Percentiles rank a stretch among this genome's conserved stretches.
Conservation (phyloP, 2,113 vertebrate species). For the Rhagologus leucostigma region DNA sequence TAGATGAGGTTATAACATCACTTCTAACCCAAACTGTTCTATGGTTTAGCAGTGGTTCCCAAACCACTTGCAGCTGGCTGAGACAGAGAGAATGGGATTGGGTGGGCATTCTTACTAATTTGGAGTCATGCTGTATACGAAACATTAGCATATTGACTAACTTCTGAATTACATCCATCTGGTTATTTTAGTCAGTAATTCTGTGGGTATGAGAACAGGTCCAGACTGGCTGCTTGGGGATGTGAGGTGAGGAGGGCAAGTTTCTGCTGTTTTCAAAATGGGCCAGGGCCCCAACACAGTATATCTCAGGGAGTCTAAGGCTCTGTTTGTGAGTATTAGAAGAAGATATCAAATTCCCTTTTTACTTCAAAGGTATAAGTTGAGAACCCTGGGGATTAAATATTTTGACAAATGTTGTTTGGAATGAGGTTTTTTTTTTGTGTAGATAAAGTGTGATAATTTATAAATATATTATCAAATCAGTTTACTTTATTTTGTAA, state of each 20-base stretch:
- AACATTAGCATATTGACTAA: background rate
- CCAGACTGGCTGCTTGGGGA: background rate
- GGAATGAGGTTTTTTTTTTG: background rate
- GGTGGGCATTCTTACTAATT: background rate
- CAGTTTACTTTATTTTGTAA: background rate
- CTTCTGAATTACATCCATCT: background rate
- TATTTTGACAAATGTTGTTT: background rate
- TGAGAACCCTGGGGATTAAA: background rate
- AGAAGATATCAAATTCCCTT: background rate
- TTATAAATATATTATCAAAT: background rate
- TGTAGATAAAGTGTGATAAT: background rate
- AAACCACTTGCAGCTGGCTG: background rate
- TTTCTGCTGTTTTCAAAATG: background rate
- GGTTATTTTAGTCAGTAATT: background rate
- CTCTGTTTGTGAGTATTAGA: background rate
- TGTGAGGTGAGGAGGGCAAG: background rate
- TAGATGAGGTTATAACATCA: background rate
- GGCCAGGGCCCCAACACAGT: background rate
- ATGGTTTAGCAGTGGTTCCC: background rate
- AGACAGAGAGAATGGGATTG: background rate
- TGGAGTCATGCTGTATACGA: background rate
- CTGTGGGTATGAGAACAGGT: background rate
- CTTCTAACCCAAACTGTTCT: background rate
- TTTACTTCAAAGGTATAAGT: background rate
- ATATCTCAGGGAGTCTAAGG: background rate